phyloP scores from a whole-genome alignment of 2,113 vertebrate genomes.

The Peucedramus taeniatus region DNA sequence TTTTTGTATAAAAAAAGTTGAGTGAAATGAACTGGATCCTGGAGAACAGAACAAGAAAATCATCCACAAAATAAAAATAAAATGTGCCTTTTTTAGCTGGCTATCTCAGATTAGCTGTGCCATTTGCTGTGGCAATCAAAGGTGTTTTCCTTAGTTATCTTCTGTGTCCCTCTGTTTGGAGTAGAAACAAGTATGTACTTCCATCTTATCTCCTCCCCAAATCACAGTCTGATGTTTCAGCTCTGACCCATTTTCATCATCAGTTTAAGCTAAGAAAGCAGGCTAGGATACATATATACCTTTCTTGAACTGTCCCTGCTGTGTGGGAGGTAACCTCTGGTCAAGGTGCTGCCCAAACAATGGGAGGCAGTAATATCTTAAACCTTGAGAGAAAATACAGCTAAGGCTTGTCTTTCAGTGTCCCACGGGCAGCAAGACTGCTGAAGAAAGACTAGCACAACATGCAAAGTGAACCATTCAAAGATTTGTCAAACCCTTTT shows the following conservation, averaged over 20 bases:
- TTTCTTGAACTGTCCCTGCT: neutral
- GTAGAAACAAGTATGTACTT: neutral
- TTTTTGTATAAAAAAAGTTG: neutral
- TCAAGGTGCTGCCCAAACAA: neutral
- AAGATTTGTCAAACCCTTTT: neutral
- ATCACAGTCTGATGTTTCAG: neutral
- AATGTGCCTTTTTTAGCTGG: neutral
- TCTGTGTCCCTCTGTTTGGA: neutral
- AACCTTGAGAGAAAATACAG: neutral
- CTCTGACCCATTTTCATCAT: neutral
- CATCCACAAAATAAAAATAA: neutral
- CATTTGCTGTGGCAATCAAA: neutral
- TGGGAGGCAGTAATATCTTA: rapidly evolving
- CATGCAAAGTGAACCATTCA: neutral
- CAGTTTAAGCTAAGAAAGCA: neutral
- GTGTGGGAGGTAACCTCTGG: neutral
- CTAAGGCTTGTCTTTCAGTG: neutral
- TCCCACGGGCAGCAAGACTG: rapidly evolving
- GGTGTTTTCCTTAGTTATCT: neutral
- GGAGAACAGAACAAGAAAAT: neutral
- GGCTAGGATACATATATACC: neutral
- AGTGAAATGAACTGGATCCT: neutral
- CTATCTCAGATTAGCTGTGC: neutral
- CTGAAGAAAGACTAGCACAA: neutral
- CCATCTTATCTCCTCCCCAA: rapidly evolving